phyloP scores from a whole-genome alignment of 1,140 invertebrate genomes.

The Bombus confusus region DNA sequence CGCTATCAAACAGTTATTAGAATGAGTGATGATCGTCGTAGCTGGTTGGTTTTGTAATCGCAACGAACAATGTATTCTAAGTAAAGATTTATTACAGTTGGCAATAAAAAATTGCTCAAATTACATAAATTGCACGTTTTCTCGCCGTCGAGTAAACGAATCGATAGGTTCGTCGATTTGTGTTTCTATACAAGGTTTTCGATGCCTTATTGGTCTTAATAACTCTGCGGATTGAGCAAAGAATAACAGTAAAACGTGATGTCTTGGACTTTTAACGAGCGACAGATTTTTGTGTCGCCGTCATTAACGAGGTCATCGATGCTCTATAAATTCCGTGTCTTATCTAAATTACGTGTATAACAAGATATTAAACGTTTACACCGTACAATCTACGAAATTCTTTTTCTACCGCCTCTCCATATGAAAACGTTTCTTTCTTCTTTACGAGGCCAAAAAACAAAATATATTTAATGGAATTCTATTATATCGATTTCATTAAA shows the following conservation, averaged over 20 bases:
- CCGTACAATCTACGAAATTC: neutral
- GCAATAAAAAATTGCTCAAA: neutral
- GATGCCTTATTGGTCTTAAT: neutral
- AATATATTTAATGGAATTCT: neutral
- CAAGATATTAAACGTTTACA: neutral
- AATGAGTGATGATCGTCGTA: slow-evolving; percentile 11
- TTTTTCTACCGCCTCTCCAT: neutral
- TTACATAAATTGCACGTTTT: slow-evolving; percentile 10
- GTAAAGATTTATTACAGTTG: neutral
- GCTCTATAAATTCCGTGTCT: neutral
- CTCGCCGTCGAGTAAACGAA: slow-evolving; percentile 8
- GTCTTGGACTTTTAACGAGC: slow-evolving; percentile 1
- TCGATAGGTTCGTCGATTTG: slow-evolving; percentile 22
- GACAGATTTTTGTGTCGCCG: neutral
- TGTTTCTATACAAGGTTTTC: neutral
- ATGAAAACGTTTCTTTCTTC: neutral
- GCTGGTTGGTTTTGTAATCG: slow-evolving; percentile 19
- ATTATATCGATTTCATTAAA: neutral
- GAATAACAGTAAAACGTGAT: neutral
- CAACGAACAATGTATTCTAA: neutral
- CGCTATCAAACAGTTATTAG: slow-evolving; percentile 28
- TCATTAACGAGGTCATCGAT: slow-evolving; percentile 4
- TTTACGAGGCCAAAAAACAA: neutral
- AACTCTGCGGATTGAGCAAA: neutral
- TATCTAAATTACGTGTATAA: slow-evolving; percentile 20